Base-by-base conservation (phyloP, 1,140 invertebrate genomes). In the Danaus plexippus region DNA sequence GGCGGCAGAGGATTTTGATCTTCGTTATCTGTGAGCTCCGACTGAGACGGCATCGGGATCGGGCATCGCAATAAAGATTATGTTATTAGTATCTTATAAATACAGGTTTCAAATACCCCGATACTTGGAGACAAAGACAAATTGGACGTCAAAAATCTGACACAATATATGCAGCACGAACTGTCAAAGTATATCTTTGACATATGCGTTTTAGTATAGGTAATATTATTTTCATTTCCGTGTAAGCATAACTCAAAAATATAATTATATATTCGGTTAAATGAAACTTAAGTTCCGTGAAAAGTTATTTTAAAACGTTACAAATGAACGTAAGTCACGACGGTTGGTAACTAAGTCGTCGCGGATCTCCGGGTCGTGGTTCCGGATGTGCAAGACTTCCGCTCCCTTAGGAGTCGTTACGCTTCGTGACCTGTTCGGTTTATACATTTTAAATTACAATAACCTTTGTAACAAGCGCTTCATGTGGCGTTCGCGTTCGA, bases 341-440 rank as follows among this genome's bases (percentile, higher is more conserved):
- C 48, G 18, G 48, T 50, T 50, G 13, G 18, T 32, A 32, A 50
- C 48, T 50, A 3, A 2, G 41, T 43, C 64, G 66, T 55, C 52
- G 67, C 80, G 80, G 80, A 83, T 74, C 74, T 80, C 65, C 76
- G 75, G 70, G 54, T 67, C 61, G 62, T 69, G 70, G 52, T 57
- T 63, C 61, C 71, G 77, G 79, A 80, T 78, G 69, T 71, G 74
- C 77, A 80, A 83, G 77, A 80, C 76, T 77, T 83, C 77, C 79
- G 77, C 73, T 79, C 77, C 79, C 71, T 69, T 73, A 66, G 79
- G 79, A 82, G 65, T 15, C 57, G 56, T 46, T 51, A 66, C 53
- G 59, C 59, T 61, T 54, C 58, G 11, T 12, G 43, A 18, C 40
- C 41, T 57, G 10, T 32, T 58, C 47, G 52, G 42, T 54, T 59